A percentile compares a stretch with the other conserved stretches of the same genome.
These are phyloP conservation scores for Meta bourneti DNA, from an alignment of 2,888 invertebrate genomes.

Conservation along the genomic window DNA sequence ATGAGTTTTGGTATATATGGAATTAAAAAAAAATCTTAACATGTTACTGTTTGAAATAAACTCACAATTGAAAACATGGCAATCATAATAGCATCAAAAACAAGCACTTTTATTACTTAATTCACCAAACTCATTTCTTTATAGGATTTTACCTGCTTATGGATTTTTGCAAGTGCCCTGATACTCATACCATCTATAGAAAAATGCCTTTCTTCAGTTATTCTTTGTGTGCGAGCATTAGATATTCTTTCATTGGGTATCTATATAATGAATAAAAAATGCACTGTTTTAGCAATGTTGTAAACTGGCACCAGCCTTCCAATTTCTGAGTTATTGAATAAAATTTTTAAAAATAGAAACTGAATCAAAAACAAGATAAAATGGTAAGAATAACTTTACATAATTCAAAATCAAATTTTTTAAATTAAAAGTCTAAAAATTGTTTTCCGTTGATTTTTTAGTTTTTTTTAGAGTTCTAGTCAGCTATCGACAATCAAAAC, in stretches of 20 bases:
- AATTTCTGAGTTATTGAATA: too few relatives aligned
- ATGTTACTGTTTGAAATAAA: background rate
- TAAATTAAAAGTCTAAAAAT: too few relatives aligned
- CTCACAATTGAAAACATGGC: too few relatives aligned
- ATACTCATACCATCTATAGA: slow-evolving; percentile 83
- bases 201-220: slow-evolving; percentile 42
- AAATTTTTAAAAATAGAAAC: too few relatives aligned
- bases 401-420: background rate
- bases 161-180: slow-evolving; percentile 92
- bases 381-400: background rate
- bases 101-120: too few relatives aligned
- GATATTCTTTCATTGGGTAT: slow-evolving; percentile 64
- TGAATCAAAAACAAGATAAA: background rate
- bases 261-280: slow-evolving; percentile 13
- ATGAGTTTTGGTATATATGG: too few relatives aligned
- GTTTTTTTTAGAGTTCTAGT: too few relatives aligned
- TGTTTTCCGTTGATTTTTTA: too few relatives aligned
- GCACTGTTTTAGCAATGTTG: too few relatives aligned
- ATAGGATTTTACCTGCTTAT: slow-evolving; percentile 87
- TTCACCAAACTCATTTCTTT: slow-evolving; percentile 72
- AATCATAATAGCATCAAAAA: too few relatives aligned
- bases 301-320: too few relatives aligned
- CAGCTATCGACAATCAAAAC: too few relatives aligned
- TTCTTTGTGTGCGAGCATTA: slow-evolving; percentile 29
- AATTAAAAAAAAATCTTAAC: background rate